phyloP scores from a whole-genome alignment of 2,888 invertebrate genomes.

The Monoplex corrugatus region DNA sequence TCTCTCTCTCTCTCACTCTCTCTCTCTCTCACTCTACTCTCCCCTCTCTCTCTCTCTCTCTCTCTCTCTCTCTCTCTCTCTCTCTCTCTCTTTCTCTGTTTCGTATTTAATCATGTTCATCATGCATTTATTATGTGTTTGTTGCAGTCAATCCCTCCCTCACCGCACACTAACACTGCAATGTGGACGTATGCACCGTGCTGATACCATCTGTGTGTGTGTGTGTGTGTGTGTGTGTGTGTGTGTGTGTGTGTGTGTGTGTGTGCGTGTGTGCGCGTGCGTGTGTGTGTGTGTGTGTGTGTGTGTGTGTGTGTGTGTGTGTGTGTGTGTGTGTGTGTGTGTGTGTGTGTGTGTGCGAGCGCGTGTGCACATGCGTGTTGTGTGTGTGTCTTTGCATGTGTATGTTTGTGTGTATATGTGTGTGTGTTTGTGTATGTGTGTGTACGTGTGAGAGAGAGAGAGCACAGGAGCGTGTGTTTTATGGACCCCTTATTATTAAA shows the following conservation, averaged over 20 bases:
- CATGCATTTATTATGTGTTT: no score
- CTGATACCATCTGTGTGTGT: background rate
- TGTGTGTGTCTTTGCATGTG: background rate
- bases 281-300: background rate
- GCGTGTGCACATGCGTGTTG: background rate
- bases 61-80: no score
- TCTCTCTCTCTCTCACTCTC: no score
- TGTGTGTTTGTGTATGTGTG: background rate
- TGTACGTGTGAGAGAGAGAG: background rate
- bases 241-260: background rate
- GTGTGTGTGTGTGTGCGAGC: background rate
- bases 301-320: background rate
- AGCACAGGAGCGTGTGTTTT: no score
- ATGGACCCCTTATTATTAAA: no score
- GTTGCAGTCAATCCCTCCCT: no score
- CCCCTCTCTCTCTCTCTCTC: no score
- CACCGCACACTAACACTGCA: no score
- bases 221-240: background rate
- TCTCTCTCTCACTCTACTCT: no score
- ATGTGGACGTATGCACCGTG: background rate
- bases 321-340: background rate
- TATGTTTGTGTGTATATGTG: no score
- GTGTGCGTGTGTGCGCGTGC: slow-evolving; percentile 22
- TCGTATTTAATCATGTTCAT: no score
- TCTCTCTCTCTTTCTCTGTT: no score